phyloP scores from a whole-genome alignment of 2,888 invertebrate genomes.

The Agrypnus murinus region DNA sequence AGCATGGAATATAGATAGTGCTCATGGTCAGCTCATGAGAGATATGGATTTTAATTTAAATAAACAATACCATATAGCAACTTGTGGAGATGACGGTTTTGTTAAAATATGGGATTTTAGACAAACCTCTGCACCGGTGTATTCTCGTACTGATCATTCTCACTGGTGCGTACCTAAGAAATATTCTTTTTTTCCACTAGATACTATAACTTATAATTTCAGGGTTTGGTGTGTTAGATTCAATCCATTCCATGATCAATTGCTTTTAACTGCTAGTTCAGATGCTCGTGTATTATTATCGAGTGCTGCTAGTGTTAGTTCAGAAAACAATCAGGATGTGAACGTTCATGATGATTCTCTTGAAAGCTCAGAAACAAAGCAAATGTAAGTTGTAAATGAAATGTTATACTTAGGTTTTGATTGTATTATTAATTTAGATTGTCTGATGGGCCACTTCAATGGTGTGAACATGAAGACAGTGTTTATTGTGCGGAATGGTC shows the following conservation, averaged over 20 bases:
- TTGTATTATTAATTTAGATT: constrained; percentile 74
- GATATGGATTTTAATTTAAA: constrained; percentile 99
- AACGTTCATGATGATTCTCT: constrained; percentile 70
- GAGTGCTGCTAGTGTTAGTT: constrained; percentile 90
- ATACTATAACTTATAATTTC: constrained; percentile 47
- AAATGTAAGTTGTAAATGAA: constrained; percentile 72
- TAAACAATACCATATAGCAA: constrained; percentile 93
- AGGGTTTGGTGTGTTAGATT: constrained; percentile 96
- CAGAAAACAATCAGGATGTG: constrained; percentile 80
- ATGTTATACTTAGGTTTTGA: too few relatives aligned
- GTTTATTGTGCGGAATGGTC: constrained; percentile 99
- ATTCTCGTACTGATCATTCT: constrained; percentile 87
- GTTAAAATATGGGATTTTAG: constrained; percentile 98
- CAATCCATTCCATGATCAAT: constrained; percentile 97
- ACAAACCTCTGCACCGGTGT: constrained; percentile 84
- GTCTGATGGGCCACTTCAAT: constrained; percentile 91
- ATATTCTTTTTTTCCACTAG: background rate
- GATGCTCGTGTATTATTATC: constrained; percentile 94
- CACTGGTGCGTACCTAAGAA: constrained; percentile 78
- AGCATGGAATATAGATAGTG: constrained; percentile 86
- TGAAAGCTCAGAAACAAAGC: constrained; percentile 72
- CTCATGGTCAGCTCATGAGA: constrained; percentile 91
- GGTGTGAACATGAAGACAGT: constrained; percentile 98
- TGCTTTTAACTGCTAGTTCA: constrained; percentile 94
- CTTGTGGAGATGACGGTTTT: constrained; percentile 96